A percentile compares a stretch with the other conserved stretches of the same genome.
Conservation (phyloP, 2,113 vertebrate genomes). For the Todiramphus saurophagus region DNA sequence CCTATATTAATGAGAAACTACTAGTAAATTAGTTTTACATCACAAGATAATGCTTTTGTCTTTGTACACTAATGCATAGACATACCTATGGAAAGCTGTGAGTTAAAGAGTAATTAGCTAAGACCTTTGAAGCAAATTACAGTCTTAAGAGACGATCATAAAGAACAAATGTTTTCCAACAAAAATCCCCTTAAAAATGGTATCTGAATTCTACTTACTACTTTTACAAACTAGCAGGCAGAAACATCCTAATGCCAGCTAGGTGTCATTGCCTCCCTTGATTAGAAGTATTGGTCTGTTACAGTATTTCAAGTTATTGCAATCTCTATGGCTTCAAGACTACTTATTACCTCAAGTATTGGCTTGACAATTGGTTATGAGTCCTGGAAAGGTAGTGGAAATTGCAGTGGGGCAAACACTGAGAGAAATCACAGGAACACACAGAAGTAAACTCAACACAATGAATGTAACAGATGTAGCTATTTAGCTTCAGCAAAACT, state of each 20-base stretch:
- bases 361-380: background rate
- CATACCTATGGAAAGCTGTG: background rate
- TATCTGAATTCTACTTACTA: background rate
- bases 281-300: background rate
- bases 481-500: background rate
- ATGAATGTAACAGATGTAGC: background rate
- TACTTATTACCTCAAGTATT: background rate
- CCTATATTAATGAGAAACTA: background rate
- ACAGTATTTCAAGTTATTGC: background rate
- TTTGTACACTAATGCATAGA: background rate
- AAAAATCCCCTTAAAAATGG: background rate
- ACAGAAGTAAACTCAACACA: background rate
- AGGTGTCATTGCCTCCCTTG: background rate
- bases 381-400: background rate
- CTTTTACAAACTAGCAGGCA: background rate
- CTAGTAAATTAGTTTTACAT: background rate
- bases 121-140: background rate
- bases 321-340: background rate
- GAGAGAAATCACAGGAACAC: background rate
- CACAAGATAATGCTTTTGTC: background rate
- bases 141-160: background rate
- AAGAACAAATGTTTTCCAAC: background rate
- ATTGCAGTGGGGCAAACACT: background rate
- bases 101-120: background rate
- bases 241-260: background rate